Evolutionary conservation across 2,888 invertebrate genomes (phyloP), one percentile per base, ranked within the genome.

Genomic region (Rambutsinella grinnellia): DNA sequence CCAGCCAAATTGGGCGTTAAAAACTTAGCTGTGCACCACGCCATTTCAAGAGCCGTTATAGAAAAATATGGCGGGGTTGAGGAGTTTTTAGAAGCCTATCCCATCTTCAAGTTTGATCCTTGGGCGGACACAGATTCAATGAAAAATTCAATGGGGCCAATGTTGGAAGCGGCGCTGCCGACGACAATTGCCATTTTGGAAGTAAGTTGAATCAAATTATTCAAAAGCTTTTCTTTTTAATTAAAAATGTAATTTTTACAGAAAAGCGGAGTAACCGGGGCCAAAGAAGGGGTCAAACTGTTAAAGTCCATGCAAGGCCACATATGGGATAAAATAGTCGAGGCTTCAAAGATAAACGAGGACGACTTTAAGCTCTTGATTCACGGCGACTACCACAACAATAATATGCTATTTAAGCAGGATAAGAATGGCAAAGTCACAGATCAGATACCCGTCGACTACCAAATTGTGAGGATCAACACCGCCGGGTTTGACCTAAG

Each of bases 11-110:
- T 66, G 21, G 74, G 60, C 1, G 2, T 78, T 6, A 10, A 23
- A 51, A 67, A 61, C 5, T 26, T 79, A 17, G 79, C 75, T 0
- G 70, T 67, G 23, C 66, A 71, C 24, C 79, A 79, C 26, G 79
- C 76, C 8, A 53, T 69, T 2, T 60, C 56, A 0, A 44, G 57
- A 15, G 74, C 65, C 15, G 28, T 79, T 27, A 47, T 71, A 15
- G 5, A 51, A 19, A 63, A 70, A 3, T 1, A 5, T 2, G 79
- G 79, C 1, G 65, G 72, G 5, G 21, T 19, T 6, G 58, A 63
- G 13, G 57, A 56, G 1, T 79, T 79, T 53, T 62, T 61, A 8
- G 17, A 75, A 46, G 24, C n/a, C 27, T 66, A 60, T 65, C 28
- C 57, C 26, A 27, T 51, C 15, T 56, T 24, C 17, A 74, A 70